These are phyloP conservation scores for Gymnorhina tibicen DNA, from an alignment of 2,113 vertebrate species.

Conservation along the genomic window DNA sequence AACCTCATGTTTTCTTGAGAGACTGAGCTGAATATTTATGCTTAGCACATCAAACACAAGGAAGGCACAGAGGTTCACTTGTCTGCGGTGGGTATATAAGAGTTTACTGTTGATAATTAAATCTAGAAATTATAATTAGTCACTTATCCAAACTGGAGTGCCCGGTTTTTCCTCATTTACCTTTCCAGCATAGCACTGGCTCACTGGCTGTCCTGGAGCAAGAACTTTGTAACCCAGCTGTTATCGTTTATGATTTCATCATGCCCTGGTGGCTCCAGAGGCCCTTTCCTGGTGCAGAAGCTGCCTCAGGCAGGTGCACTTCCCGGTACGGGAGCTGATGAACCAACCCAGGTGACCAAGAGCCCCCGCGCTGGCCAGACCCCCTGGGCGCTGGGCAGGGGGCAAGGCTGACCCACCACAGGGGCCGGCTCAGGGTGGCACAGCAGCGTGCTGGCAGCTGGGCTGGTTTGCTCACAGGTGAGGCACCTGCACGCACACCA, in stretches of 20 bases:
- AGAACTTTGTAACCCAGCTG: neutral
- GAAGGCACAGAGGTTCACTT: neutral
- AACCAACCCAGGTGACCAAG: neutral
- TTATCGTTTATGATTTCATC: neutral
- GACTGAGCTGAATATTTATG: conserved; percentile 54
- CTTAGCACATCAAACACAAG: conserved; percentile 40
- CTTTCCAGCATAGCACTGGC: neutral
- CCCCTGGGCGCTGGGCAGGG: neutral
- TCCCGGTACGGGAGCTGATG: too few species aligned
- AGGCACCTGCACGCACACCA: rapidly evolving
- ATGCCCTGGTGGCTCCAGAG: rapidly evolving
- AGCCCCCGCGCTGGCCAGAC: rapidly evolving
- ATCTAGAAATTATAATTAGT: conserved; percentile 7
- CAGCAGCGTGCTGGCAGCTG: rapidly evolving
- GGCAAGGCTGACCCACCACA: neutral
- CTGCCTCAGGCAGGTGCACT: neutral
- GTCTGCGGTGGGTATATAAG: conserved; percentile 13
- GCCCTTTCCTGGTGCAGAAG: neutral
- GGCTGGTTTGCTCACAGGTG: too few species aligned
- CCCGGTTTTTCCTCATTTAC: neutral
- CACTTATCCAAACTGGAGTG: neutral
- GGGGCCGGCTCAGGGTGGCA: rapidly evolving
- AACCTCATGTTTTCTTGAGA: conserved; percentile 61
- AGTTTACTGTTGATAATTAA: conserved; percentile 14
- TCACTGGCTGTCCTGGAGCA: neutral